These are phyloP conservation scores for Callinectes sapidus DNA, from an alignment of 2,888 invertebrate species.

Conservation along the genomic window DNA sequence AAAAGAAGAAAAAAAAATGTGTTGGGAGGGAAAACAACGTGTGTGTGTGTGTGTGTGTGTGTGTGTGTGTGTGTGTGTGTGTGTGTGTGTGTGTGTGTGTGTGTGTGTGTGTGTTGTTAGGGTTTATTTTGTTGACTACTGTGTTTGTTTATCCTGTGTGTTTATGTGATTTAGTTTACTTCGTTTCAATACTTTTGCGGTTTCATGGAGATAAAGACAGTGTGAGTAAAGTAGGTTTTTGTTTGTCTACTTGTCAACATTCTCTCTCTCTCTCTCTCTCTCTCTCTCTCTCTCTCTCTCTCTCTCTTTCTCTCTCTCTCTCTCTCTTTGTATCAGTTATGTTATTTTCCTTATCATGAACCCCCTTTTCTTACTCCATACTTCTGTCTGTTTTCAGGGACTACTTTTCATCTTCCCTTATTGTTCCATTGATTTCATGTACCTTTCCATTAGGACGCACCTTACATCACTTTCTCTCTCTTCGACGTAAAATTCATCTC, in stretches of 20 bases:
- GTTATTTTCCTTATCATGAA: not conserved
- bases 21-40: not conserved
- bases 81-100: slow-evolving; percentile 3
- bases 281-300: too few relatives aligned
- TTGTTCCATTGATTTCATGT: not conserved
- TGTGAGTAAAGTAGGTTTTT: too few relatives aligned
- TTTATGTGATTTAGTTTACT: not conserved
- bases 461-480: not conserved
- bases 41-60: slow-evolving; percentile 25
- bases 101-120: not conserved
- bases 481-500: not conserved
- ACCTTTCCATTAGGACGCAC: not conserved
- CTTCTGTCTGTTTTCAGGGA: not conserved
- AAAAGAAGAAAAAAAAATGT: not conserved
- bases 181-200: not conserved
- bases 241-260: too few relatives aligned
- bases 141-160: not conserved
- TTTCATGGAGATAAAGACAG: too few relatives aligned
- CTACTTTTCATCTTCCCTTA: not conserved
- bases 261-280: too few relatives aligned
- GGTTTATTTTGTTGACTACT: not conserved
- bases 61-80: slow-evolving; percentile 14
- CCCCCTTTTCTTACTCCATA: not conserved
- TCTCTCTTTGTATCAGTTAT: not conserved
- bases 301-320: too few relatives aligned